Base-by-base conservation (phyloP, 2,113 vertebrate species). In the Gymnarchus niloticus region DNA sequence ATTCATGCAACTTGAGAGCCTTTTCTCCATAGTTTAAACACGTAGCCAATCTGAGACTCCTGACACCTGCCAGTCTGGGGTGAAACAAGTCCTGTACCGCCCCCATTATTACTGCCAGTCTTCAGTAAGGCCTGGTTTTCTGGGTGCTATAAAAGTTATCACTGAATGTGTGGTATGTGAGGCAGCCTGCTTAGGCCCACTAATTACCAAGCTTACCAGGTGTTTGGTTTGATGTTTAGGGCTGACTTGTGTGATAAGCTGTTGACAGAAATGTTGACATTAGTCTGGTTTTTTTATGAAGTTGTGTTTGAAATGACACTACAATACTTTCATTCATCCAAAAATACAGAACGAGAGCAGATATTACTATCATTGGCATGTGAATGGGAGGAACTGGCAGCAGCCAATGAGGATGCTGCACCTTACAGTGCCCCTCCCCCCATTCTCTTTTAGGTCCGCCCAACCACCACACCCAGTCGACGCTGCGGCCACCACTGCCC, bases 401-500 rank as follows among this genome's bases (percentile, higher is more conserved):
- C 28, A 65, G 28, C 61, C 61, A 65, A 37, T 65, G 33, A 46
- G 41, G 17, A 46, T 48, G 44, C 0, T 81, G 25, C n/a, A 44
- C 10, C 4, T 54, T 23, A 52, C 80, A 28, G 33, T 33, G 49
- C 3, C 48, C 46, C 41, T 17, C 37, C 28, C 37, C 76, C 44
- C 21, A 2, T 88, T 65, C 88, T 93, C 89, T 90, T 21, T 6
- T 91, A 99, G 98, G 98, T 87, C 96, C 96, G 90, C 94, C 96
- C 83, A 99, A 99, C 89, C 98, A 99, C 89, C 97, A 98, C 94
- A 97, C 96, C 92, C 98, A 99, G 93, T 96, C 97, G 5, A 99
- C 98, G 0, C 94, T 99, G 94, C 93, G 97, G 90, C 98, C 98
- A 0, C 98, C 98, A 9, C 95, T 99, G 87, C 98, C 98, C 5